Conservation (phyloP, 2,797 vertebrate genomes). For the Semotilus atromaculatus region DNA sequence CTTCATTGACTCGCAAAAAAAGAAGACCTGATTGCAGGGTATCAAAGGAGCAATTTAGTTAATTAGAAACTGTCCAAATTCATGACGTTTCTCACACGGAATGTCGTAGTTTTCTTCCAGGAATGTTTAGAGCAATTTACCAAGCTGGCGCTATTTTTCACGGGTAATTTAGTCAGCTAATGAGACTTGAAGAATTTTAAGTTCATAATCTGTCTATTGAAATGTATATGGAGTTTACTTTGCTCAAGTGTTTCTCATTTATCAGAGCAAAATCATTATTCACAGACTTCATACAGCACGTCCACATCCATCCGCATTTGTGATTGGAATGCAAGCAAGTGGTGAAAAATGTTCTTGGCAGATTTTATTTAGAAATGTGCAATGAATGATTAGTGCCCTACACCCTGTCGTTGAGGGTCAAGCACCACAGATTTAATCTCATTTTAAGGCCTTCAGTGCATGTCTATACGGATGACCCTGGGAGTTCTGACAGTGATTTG, state of each 20-base stretch:
- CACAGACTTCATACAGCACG: not conserved
- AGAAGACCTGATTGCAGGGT: slow-evolving; percentile 38
- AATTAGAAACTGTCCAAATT: slow-evolving; percentile 38
- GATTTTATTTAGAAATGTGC: slow-evolving; percentile 14
- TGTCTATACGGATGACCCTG: slow-evolving; percentile 9
- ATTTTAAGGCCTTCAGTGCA: not conserved
- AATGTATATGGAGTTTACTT: slow-evolving; percentile 4
- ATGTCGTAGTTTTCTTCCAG: not conserved
- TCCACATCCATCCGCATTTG: not conserved
- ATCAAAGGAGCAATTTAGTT: slow-evolving; percentile 44
- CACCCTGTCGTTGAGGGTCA: not conserved
- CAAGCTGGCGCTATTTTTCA: slow-evolving; percentile 22
- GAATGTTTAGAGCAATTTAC: slow-evolving; percentile 14
- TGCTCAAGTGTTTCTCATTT: not conserved
- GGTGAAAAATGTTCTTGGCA: slow-evolving; percentile 4
- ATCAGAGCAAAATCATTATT: not conserved
- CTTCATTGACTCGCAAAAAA: slow-evolving; percentile 11
- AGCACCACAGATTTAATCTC: slow-evolving; percentile 16
- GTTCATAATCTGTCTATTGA: slow-evolving; percentile 7
- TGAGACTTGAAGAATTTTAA: not conserved
- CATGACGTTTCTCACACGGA: not conserved
- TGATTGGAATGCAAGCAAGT: not conserved
- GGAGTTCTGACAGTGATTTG: slow-evolving; percentile 30
- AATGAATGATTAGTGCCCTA: not conserved
- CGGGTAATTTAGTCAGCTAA: slow-evolving; percentile 31